Evolutionary conservation across 2,888 invertebrate genomes (phyloP).

Genomic region (Bugulina stolonifera): DNA sequence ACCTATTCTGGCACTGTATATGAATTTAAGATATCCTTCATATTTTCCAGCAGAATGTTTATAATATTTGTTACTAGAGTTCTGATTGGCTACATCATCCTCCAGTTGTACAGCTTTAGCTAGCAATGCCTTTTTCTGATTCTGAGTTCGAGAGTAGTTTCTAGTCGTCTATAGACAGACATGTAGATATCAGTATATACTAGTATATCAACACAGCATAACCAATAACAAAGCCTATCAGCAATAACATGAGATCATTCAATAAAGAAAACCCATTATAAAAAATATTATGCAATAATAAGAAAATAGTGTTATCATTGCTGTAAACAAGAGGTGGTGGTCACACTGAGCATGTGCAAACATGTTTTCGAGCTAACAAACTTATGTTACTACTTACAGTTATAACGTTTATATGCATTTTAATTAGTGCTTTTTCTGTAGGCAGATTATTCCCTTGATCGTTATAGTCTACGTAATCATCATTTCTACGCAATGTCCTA

Average conservation of each 20-base stretch:
- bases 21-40: slow-evolving; percentile 40
- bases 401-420: slow-evolving; percentile 64
- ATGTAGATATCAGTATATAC: too few species aligned
- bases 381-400: slow-evolving; percentile 23
- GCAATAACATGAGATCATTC: too few species aligned
- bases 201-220: too few species aligned
- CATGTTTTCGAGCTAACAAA: too few species aligned
- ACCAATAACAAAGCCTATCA: too few species aligned
- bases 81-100: slow-evolving; percentile 75
- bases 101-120: slow-evolving; percentile 69
- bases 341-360: too few species aligned
- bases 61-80: slow-evolving; percentile 36
- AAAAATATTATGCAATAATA: too few species aligned
- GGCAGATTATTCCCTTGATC: slow-evolving; percentile 24
- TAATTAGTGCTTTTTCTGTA: slow-evolving; percentile 75
- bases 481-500: slow-evolving; percentile 36
- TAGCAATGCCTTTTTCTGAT: slow-evolving; percentile 80
- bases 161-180: slow-evolving; percentile 63
- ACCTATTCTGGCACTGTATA: slow-evolving; percentile 53
- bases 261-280: too few species aligned
- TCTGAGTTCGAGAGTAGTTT: slow-evolving; percentile 85
- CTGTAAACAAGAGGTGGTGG: too few species aligned
- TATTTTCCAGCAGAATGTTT: slow-evolving; percentile 31
- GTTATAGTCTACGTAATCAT: slow-evolving; percentile 48
- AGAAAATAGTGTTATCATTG: too few species aligned